Conservation (phyloP, 1,140 invertebrate genomes). For the Lepidotrigona ventralis region DNA sequence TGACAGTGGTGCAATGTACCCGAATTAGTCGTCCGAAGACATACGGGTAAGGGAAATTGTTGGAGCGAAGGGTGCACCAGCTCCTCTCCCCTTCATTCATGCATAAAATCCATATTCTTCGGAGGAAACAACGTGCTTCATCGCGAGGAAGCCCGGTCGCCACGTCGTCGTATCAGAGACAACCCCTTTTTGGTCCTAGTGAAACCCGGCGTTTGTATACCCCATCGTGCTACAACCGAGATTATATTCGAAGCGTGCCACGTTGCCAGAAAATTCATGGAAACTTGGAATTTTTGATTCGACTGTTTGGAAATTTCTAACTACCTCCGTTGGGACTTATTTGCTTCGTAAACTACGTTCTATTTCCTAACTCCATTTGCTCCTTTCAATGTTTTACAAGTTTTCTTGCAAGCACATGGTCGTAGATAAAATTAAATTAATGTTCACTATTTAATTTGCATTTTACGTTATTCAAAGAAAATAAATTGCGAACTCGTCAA, state of each 20-base stretch:
- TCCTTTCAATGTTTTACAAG: not conserved
- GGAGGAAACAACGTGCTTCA: constrained; percentile 69
- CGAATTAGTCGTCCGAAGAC: constrained; percentile 51
- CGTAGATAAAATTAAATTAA: not conserved
- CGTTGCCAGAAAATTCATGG: constrained; percentile 1
- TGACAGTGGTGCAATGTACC: constrained; percentile 17
- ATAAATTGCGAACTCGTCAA: constrained; percentile 12
- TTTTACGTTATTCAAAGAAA: not conserved
- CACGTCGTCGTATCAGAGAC: constrained; percentile 55
- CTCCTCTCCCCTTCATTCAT: constrained; percentile 64
- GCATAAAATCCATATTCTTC: constrained; percentile 75
- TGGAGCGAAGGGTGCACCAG: constrained; percentile 16
- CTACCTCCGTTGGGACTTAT: not conserved
- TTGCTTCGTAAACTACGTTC: not conserved
- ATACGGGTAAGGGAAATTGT: constrained; percentile 19
- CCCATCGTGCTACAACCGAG: not conserved
- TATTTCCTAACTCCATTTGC: not conserved
- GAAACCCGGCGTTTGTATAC: constrained; percentile 56
- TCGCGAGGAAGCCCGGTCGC: constrained; percentile 67
- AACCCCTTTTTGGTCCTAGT: constrained; percentile 66
- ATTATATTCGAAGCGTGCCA: constrained; percentile 21
- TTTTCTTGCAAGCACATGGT: not conserved
- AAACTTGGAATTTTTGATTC: constrained; percentile 38
- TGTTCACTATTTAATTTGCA: not conserved
- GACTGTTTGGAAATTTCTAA: constrained; percentile 32